Percentiles rank a stretch among this genome's conserved stretches.
Evolutionary conservation across 2,888 invertebrate species (phyloP).

Genomic region (Prosapia bicincta): DNA sequence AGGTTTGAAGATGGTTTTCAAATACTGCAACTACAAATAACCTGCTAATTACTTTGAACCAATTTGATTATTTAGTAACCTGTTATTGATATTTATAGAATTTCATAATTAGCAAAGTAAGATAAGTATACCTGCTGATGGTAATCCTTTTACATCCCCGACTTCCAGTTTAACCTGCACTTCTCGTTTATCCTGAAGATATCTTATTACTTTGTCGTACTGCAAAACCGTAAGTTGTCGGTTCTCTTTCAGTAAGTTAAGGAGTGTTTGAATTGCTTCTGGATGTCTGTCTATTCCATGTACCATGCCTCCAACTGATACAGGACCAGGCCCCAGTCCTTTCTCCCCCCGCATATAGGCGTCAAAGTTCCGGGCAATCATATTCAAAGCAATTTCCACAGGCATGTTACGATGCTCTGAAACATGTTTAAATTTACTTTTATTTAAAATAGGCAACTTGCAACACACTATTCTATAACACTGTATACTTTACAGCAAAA

Average conservation of each 20-base stretch:
- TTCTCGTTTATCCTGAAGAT: conserved; percentile 62
- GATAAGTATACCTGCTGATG: conserved; percentile 9
- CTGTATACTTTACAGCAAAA: no score
- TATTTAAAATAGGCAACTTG: no score
- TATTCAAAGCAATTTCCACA: conserved; percentile 79
- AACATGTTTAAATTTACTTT: not conserved
- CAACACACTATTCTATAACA: no score
- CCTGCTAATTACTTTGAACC: no score
- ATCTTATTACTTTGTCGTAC: conserved; percentile 72
- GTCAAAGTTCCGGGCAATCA: conserved; percentile 70
- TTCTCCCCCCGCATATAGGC: conserved; percentile 53
- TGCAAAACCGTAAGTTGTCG: conserved; percentile 71
- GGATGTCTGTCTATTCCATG: conserved; percentile 52
- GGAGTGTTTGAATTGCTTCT: conserved; percentile 60
- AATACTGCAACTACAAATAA: no score
- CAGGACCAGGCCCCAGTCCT: conserved; percentile 31
- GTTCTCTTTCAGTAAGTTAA: conserved; percentile 81
- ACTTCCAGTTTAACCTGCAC: conserved; percentile 71
- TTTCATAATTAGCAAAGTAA: conserved; percentile 3
- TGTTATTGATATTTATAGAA: no score
- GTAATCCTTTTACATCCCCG: conserved; percentile 57
- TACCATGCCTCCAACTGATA: conserved; percentile 32
- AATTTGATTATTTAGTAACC: no score
- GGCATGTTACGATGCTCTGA: conserved; percentile 96
- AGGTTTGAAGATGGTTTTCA: no score